phyloP scores from a whole-genome alignment of 2,797 vertebrate genomes.

The Zenarchopterus dispar region DNA sequence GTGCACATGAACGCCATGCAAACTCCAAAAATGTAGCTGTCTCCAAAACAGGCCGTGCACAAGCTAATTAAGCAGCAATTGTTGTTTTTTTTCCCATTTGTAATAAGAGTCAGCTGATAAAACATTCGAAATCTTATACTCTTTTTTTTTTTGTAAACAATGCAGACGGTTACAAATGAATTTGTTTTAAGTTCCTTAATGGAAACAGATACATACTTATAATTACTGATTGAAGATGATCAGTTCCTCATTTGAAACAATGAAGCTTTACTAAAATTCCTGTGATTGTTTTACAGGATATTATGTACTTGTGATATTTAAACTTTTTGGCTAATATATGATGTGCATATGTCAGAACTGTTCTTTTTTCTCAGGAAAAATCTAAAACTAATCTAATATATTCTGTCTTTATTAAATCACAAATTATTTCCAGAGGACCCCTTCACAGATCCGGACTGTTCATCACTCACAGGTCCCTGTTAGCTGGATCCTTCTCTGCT shows the following conservation, averaged over 20 bases:
- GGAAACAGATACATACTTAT: too few relatives aligned
- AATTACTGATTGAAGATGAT: too few relatives aligned
- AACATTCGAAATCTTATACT: too few relatives aligned
- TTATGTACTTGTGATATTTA: too few relatives aligned
- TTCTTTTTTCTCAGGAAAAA: slow-evolving; percentile 30
- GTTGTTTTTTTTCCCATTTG: too few relatives aligned
- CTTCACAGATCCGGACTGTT: slow-evolving; percentile 73
- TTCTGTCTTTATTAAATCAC: slow-evolving; percentile 72
- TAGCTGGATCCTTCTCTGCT: slow-evolving; percentile 60
- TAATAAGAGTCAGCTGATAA: too few relatives aligned
- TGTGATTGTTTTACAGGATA: background rate
- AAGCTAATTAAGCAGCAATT: slow-evolving; percentile 14
- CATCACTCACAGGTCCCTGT: slow-evolving; percentile 70
- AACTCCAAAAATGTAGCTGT: slow-evolving; percentile 20
- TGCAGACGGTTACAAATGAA: too few relatives aligned
- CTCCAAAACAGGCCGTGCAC: slow-evolving; percentile 16
- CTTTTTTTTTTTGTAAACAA: too few relatives aligned
- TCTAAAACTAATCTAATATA: slow-evolving; percentile 58
- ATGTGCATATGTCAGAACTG: background rate
- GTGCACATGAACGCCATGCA: slow-evolving; percentile 12
- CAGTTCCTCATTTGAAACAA: too few relatives aligned
- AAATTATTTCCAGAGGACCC: slow-evolving; percentile 79
- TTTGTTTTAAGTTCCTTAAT: too few relatives aligned
- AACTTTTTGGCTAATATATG: background rate
- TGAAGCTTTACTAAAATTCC: background rate